A percentile compares a stretch with the other conserved stretches of the same genome.
Evolutionary conservation across 2,888 invertebrate species (phyloP).

Genomic region (Hydrotaea cyrtoneurina): DNA sequence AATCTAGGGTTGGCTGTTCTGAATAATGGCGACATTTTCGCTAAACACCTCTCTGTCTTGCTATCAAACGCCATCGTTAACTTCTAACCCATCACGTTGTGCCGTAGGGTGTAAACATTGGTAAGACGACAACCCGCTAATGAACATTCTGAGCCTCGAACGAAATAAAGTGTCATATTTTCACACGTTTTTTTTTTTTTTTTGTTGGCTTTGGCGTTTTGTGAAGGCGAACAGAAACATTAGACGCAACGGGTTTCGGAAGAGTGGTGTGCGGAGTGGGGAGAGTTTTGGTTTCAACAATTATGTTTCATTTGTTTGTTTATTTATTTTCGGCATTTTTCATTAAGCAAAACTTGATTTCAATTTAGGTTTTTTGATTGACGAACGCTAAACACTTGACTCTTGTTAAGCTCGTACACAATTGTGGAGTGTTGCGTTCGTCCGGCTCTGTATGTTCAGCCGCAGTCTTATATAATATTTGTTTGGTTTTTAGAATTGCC

Average conservation of each 20-base stretch:
- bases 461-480: not conserved
- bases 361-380: not conserved
- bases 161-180: conserved; percentile 34
- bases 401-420: not conserved
- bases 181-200: conserved; percentile 43
- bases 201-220: not conserved
- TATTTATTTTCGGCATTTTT: conserved; percentile 1
- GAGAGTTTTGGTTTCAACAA: conserved; percentile 6
- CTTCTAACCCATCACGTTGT: too few species aligned
- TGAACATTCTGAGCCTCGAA: not conserved
- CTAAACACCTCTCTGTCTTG: not conserved
- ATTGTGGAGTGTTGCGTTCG: not conserved
- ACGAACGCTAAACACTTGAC: conserved; percentile 10
- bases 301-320: conserved; percentile 33
- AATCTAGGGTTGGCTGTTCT: not conserved
- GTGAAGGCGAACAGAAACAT: not conserved
- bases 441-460: not conserved
- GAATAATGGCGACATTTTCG: not conserved
- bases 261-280: not conserved
- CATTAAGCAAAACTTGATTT: conserved; percentile 26
- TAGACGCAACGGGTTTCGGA: not conserved
- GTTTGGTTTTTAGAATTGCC: not conserved
- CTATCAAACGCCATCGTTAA: not conserved
- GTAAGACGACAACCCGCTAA: conserved; percentile 18
- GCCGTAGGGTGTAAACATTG: conserved; percentile 2